Evolutionary conservation across 2,888 invertebrate genomes (phyloP).

Genomic region (Strigamia transsilvanica): DNA sequence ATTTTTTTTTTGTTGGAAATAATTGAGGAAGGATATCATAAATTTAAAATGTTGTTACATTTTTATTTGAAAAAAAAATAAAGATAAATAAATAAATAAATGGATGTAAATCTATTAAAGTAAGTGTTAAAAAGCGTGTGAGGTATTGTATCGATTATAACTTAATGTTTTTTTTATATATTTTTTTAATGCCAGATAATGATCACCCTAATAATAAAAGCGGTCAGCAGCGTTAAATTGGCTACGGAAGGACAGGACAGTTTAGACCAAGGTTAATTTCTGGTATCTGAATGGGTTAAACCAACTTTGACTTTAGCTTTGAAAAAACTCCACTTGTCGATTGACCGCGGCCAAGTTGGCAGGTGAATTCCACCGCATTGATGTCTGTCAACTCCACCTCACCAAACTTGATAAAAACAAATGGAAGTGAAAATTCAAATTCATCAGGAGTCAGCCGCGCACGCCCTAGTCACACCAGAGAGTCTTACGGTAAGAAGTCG

Average conservation of each 20-base stretch:
- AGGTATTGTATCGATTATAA: conserved; percentile 1
- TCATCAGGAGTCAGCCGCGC: not conserved
- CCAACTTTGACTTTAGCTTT: not conserved
- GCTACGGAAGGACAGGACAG: conserved; percentile 29
- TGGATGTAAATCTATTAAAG: not conserved
- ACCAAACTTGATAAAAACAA: not conserved
- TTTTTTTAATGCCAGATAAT: conserved; percentile 3
- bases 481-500: conserved; percentile 5
- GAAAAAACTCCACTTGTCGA: not conserved
- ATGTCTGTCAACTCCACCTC: not conserved
- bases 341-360: conserved; percentile 7
- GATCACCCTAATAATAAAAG: conserved; percentile 4
- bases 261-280: conserved; percentile 31
- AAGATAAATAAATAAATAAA: not conserved
- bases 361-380: not conserved
- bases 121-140: conserved; percentile 7
- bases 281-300: not conserved
- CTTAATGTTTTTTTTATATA: not conserved
- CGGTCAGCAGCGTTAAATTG: conserved; percentile 45
- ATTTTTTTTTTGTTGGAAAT: not conserved
- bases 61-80: not conserved
- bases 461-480: not conserved
- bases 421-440: conserved; percentile 27
- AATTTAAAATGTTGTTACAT: not conserved
- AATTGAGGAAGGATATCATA: not conserved